Percentiles rank a stretch among this genome's conserved stretches.
These are phyloP conservation scores for Unio pictorum DNA, from an alignment of 2,888 invertebrate genomes.

Conservation along the genomic window DNA sequence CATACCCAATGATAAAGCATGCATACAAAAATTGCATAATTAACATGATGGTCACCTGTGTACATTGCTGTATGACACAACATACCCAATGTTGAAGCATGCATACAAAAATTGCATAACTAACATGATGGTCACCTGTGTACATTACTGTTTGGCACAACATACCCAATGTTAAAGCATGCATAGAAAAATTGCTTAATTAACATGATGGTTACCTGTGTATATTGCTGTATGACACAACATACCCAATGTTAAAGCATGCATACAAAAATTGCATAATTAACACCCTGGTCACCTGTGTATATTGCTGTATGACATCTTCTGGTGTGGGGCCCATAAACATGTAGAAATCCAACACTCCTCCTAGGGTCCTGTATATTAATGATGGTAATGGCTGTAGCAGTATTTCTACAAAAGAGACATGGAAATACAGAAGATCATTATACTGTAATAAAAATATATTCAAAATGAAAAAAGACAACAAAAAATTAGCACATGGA, in stretches of 20 bases:
- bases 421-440: no score
- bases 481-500: no score
- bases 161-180: no score
- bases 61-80: constrained; percentile 71
- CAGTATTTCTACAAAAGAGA: constrained; percentile 21
- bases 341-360: constrained; percentile 85
- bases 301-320: constrained; percentile 72
- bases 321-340: constrained; percentile 83
- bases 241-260: no score
- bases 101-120: no score
- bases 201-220: constrained; percentile 37
- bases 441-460: no score
- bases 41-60: constrained; percentile 37
- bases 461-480: no score
- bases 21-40: no score
- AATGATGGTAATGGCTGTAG: constrained; percentile 78
- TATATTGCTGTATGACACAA: constrained; percentile 71
- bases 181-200: no score
- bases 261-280: no score
- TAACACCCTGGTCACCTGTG: constrained; percentile 36
- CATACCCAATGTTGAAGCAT: no score
- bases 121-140: constrained; percentile 38
- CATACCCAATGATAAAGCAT: no score
- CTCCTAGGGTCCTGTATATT: constrained; percentile 87
- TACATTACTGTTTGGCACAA: constrained; percentile 71